These are phyloP conservation scores for Zoanthus sociatus DNA, from an alignment of 92 coral and sea anemone species.

Conservation along the genomic window DNA sequence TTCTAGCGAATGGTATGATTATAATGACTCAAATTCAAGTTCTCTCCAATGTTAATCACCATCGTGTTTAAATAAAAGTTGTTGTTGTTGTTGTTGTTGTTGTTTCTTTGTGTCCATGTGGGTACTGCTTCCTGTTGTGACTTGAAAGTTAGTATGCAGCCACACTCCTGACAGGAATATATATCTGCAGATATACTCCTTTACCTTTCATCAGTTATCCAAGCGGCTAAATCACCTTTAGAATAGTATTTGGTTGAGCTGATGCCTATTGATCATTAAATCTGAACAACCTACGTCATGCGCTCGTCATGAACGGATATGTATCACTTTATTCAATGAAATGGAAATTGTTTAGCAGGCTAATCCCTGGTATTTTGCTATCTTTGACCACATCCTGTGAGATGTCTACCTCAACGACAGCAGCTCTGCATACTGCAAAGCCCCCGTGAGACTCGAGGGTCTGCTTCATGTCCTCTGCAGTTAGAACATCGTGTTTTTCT, in stretches of 20 bases:
- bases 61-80: no score
- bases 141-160: no score
- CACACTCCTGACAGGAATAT: no score
- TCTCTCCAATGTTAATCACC: constrained; percentile 41
- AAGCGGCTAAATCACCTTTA: constrained; percentile 40
- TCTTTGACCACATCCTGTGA: constrained; percentile 32
- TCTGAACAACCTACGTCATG: constrained; percentile 13
- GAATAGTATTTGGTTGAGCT: constrained; percentile 23
- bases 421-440: constrained; percentile 37
- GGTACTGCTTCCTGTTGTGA: not conserved
- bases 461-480: constrained; percentile 44
- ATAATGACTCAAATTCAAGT: constrained; percentile 49
- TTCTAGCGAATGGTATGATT: constrained; percentile 37
- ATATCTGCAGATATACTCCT: not conserved
- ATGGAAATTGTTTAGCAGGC: constrained; percentile 48
- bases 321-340: constrained; percentile 30
- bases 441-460: constrained; percentile 38
- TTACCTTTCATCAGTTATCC: constrained; percentile 30
- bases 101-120: constrained; percentile 62
- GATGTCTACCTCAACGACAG: constrained; percentile 37
- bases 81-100: no score
- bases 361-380: constrained; percentile 41
- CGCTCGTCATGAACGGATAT: constrained; percentile 46
- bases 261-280: not conserved
- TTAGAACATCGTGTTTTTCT: constrained; percentile 46